Evolutionary conservation across 92 coral and sea anemone genomes (phyloP).

Genomic region (Porites rus): DNA sequence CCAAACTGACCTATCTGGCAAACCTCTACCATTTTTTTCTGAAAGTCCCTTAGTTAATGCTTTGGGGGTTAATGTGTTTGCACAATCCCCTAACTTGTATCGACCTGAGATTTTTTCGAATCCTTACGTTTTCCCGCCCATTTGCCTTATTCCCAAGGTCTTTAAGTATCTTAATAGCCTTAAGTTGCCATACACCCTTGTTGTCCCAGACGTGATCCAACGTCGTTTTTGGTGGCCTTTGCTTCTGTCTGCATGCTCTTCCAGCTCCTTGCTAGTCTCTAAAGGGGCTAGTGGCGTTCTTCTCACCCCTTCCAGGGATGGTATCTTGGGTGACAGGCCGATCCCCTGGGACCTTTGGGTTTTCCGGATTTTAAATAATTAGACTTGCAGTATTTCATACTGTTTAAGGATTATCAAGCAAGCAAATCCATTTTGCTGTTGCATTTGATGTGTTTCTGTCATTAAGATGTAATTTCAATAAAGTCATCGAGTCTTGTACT

Average conservation of each 20-base stretch:
- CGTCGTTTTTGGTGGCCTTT: slow-evolving; percentile 68
- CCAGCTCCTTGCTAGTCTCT: slow-evolving; percentile 27
- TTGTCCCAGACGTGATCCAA: slow-evolving; percentile 65
- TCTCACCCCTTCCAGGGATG: neutral
- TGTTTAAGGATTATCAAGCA: neutral
- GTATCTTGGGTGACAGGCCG: slow-evolving; percentile 25
- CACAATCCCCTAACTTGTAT: slow-evolving; percentile 10
- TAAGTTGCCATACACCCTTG: slow-evolving; percentile 17
- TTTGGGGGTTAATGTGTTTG: slow-evolving; percentile 53
- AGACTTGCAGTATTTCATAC: neutral
- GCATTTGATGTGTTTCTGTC: neutral
- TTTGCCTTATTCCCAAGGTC: slow-evolving; percentile 36
- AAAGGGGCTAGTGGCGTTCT: slow-evolving; percentile 40
- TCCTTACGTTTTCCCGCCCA: slow-evolving; percentile 37
- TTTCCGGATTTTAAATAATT: slow-evolving; percentile 18
- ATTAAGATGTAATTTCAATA: slow-evolving; percentile 1
- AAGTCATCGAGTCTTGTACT: slow-evolving; percentile 5
- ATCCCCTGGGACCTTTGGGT: slow-evolving; percentile 69
- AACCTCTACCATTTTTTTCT: slow-evolving; percentile 57
- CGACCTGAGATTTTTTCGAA: slow-evolving; percentile 43
- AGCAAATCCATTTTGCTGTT: neutral
- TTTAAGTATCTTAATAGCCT: slow-evolving; percentile 26
- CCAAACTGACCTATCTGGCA: slow-evolving; percentile 33
- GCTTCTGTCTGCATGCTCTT: slow-evolving; percentile 28
- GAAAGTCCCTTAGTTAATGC: slow-evolving; percentile 21